Percentiles rank a stretch among this genome's conserved stretches.
These are phyloP conservation scores for Anguilla obscura DNA, from an alignment of 2,797 vertebrate species.

Conservation along the genomic window DNA sequence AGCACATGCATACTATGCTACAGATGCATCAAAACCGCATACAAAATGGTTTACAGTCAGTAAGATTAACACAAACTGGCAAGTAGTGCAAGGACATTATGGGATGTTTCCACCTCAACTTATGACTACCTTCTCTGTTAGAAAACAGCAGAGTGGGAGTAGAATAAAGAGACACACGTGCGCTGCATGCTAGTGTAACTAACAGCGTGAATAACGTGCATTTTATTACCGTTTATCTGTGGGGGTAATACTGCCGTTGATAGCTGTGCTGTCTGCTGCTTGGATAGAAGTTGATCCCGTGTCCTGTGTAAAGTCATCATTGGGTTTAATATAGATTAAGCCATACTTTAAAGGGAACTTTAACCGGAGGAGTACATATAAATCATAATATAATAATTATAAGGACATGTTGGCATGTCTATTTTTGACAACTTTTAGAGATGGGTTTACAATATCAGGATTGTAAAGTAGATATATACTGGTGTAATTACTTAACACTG, in stretches of 20 bases:
- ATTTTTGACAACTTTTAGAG: not conserved
- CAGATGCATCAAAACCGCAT: no score
- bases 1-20: not conserved
- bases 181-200: not conserved
- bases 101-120: not conserved
- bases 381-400: not conserved
- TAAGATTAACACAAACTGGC: no score
- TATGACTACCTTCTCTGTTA: not conserved
- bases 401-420: not conserved
- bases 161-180: not conserved
- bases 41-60: no score
- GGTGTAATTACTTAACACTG: not conserved
- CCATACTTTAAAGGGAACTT: not conserved
- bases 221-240: constrained; percentile 92
- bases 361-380: not conserved
- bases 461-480: not conserved
- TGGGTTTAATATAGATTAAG: not conserved
- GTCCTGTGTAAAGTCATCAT: constrained; percentile 71
- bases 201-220: not conserved
- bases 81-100: not conserved
- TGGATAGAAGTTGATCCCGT: constrained; percentile 95
- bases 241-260: constrained; percentile 96
- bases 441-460: not conserved
- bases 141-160: not conserved
- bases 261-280: constrained; percentile 96